A percentile compares a stretch with the other conserved stretches of the same genome.
Evolutionary conservation across 2,113 vertebrate species (phyloP).

Genomic region (Rhabdornis inornatus): DNA sequence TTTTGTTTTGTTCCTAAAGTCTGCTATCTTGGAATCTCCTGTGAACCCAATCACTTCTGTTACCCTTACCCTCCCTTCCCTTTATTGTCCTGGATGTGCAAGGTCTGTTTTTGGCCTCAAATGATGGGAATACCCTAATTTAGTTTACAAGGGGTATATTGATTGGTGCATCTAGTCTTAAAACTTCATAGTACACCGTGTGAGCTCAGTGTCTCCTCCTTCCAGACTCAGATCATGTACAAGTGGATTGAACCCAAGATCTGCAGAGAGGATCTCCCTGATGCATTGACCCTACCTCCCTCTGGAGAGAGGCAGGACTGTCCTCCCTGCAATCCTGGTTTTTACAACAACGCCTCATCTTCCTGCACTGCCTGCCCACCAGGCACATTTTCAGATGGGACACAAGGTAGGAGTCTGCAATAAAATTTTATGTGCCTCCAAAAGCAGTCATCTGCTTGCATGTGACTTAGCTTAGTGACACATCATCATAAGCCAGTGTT

Average conservation of each 20-base stretch:
- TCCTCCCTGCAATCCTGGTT: conserved; percentile 96
- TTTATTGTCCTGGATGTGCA: background rate
- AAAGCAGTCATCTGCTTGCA: background rate
- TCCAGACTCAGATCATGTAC: conserved; percentile 91
- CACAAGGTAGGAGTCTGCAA: conserved; percentile 74
- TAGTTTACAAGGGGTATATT: background rate
- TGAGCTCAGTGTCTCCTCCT: background rate
- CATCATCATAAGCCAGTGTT: background rate
- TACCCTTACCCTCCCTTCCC: background rate
- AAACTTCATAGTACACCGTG: background rate
- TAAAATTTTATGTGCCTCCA: background rate
- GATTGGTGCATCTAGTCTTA: background rate
- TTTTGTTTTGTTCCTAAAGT: background rate
- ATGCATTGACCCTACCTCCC: conserved; percentile 82
- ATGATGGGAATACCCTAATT: background rate
- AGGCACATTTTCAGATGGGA: conserved; percentile 89
- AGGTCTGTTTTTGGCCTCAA: background rate
- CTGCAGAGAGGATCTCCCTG: conserved; percentile 82
- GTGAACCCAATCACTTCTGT: background rate
- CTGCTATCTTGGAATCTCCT: background rate
- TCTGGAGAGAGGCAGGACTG: conserved; percentile 90
- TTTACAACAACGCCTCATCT: conserved; percentile 89
- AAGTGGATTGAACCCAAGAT: conserved; percentile 96
- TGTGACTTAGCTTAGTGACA: background rate
- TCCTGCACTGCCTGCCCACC: conserved; percentile 87